These are phyloP conservation scores for Herpetotheres cachinnans DNA, from an alignment of 2,113 vertebrate species.

Conservation along the genomic window DNA sequence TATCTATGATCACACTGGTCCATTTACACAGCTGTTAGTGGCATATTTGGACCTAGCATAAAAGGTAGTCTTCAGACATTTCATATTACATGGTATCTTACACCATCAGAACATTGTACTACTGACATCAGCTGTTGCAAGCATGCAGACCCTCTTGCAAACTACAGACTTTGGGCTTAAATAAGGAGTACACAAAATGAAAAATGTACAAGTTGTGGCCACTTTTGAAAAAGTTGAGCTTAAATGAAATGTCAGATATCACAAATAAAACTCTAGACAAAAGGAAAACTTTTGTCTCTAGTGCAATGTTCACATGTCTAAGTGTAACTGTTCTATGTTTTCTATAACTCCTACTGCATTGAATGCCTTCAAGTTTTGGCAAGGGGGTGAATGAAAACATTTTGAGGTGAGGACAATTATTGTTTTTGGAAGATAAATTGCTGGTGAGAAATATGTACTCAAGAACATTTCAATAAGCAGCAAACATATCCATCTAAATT, in stretches of 20 bases:
- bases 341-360: accelerated
- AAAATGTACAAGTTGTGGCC: accelerated
- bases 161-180: background rate
- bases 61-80: background rate
- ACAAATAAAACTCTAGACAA: background rate
- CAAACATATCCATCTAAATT: background rate
- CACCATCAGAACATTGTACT: background rate
- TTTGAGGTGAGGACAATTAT: background rate
- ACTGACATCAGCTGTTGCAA: background rate
- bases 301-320: background rate
- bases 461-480: background rate
- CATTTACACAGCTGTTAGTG: background rate
- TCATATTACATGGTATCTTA: background rate
- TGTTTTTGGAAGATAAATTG: background rate
- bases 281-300: background rate
- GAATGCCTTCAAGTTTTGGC: background rate
- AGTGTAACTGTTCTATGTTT: background rate
- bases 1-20: background rate
- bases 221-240: background rate
- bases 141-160: background rate
- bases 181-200: background rate
- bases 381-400: background rate
- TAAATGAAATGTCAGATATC: background rate
- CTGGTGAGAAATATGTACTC: background rate
- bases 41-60: background rate